Percentiles rank a stretch among this genome's conserved stretches.
Conservation (phyloP, 2,113 vertebrate genomes). For the Solenodon paradoxus region DNA sequence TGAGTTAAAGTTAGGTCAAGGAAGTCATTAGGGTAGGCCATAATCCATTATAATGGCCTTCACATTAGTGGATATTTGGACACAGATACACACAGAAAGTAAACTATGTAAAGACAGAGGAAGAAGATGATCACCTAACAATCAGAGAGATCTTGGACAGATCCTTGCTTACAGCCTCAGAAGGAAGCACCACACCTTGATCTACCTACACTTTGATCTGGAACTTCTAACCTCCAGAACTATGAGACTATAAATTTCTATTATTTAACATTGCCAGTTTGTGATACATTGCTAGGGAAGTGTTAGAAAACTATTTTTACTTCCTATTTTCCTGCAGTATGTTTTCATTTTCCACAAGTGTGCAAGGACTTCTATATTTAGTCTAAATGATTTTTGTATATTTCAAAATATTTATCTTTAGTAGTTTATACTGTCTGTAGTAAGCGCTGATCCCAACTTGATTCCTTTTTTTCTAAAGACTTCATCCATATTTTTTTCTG, state of each 20-base stretch:
- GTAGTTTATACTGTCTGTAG: neutral
- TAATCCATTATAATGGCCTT: neutral
- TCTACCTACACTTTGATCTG: too few relatives aligned
- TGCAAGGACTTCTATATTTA: neutral
- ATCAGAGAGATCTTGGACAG: too few relatives aligned
- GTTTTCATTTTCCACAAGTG: neutral
- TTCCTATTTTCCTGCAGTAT: neutral
- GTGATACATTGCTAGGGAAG: too few relatives aligned
- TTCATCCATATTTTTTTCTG: neutral
- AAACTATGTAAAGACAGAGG: too few relatives aligned
- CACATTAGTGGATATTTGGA: neutral
- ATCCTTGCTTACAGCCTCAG: neutral
- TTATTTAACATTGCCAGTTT: too few relatives aligned
- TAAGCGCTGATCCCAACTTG: neutral
- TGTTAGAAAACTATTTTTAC: neutral
- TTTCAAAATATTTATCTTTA: neutral
- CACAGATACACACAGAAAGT: neutral
- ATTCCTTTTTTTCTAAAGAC: neutral
- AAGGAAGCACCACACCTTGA: too few relatives aligned
- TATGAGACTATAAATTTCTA: too few relatives aligned
- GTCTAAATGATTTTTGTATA: neutral
- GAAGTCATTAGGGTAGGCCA: neutral
- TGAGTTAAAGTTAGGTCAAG: neutral
- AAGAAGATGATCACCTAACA: too few relatives aligned
- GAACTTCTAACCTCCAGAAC: too few relatives aligned